Base-by-base conservation (phyloP, 2,888 invertebrate genomes). In the Chromoteleia sp. region DNA sequence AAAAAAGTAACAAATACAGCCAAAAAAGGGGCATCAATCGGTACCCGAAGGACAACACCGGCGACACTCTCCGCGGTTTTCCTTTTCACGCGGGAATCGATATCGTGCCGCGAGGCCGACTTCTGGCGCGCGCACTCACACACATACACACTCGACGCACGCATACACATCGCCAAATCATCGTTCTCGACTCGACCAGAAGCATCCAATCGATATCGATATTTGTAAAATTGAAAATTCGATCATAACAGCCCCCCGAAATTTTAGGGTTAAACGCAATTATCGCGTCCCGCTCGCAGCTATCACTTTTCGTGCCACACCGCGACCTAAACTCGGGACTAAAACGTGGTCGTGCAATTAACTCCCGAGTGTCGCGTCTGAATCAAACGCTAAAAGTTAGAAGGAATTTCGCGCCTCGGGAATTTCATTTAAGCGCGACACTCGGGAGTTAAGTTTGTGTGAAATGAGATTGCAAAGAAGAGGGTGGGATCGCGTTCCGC, bases 31-130 rank as follows among this genome's bases (percentile, higher is more conserved):
- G 67, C 80, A 70, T 71, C 73, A 73, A 70, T 70, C 75, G 68
- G 59, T 41, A 56, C 39, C 61, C 67, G 73, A 83, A 80, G 80
- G 77, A 80, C 71, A 76, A 33, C 77, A 56, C 70, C 78, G 80
- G 80, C 80, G 77, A 77, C 59, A 77, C 67, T 76, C 83, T 61
- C 73, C 68, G 79, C 73, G 73, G 71, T 79, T 82, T 81, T 81
- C 77, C 74, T 79, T 80, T 82, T 80, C 76, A 79, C 73, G 76
- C 83, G 83, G 65, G 56, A 77, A 75, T 77, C 81, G 78, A 76
- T 74, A 78, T 78, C 71, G 68, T n/a, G 59, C 70, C 76, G 78
- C 61, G 75, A 83, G 80, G 79, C 67, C 83, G 70, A 77, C 76
- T 80, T 77, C 80, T 80, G 77, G 75, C 78, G 75, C 75, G 54